Conservation (phyloP, 2,797 vertebrate species). For the Crenichthys baileyi region DNA sequence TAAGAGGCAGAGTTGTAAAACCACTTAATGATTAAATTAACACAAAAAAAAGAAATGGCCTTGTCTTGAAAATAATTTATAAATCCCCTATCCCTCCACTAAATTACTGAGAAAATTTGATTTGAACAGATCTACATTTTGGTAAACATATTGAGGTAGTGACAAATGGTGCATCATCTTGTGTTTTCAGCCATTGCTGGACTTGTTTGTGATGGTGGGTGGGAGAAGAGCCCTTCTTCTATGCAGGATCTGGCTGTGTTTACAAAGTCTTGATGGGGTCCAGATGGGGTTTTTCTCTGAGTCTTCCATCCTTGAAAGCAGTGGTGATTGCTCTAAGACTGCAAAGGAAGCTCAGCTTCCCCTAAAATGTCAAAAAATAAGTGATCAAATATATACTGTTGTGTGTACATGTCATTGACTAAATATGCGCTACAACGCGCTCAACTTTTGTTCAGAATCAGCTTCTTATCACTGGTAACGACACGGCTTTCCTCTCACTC, state of each 20-base stretch:
- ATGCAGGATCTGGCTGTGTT: conserved; percentile 77
- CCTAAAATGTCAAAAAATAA: no score
- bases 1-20: neutral
- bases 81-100: conserved; percentile 15
- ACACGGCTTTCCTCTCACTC: no score
- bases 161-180: conserved; percentile 72
- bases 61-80: conserved; percentile 40
- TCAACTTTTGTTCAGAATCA: no score
- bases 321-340: no score
- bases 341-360: no score
- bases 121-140: conserved; percentile 65
- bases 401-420: no score
- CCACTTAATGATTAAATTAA: conserved; percentile 45
- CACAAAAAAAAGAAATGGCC: conserved; percentile 34
- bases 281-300: conserved; percentile 74
- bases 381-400: no score
- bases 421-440: no score
- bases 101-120: conserved; percentile 21
- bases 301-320: conserved; percentile 53
- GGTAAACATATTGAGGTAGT: conserved; percentile 69
- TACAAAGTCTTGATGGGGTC: conserved; percentile 74
- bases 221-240: conserved; percentile 67
- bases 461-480: no score
- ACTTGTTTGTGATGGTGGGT: conserved; percentile 70
- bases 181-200: conserved; percentile 65